phyloP scores from a whole-genome alignment of 2,888 invertebrate genomes.

The Cyclophora albipunctata region DNA sequence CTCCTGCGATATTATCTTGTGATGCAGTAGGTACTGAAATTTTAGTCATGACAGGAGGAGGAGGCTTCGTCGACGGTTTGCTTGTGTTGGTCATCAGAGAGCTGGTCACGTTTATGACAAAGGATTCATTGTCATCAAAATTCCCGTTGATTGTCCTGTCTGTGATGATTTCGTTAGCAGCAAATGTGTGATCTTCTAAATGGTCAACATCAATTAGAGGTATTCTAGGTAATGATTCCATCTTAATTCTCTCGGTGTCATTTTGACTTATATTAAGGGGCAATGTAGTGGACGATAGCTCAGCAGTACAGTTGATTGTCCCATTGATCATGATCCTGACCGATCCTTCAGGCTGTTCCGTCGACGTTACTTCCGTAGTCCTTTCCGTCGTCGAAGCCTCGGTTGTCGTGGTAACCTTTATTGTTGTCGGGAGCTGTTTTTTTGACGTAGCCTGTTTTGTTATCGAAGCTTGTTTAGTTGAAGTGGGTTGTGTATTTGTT shows the following conservation, averaged over 20 bases:
- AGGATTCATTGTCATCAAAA: conserved; percentile 69
- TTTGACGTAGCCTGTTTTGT: conserved; percentile 7
- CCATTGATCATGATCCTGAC: conserved; percentile 60
- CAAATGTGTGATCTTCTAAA: conserved; percentile 48
- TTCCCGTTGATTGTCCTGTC: conserved; percentile 43
- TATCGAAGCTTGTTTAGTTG: not conserved
- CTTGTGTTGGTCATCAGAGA: conserved; percentile 63
- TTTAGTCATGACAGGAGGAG: conserved; percentile 28
- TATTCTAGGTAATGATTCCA: conserved; percentile 39
- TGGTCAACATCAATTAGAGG: conserved; percentile 38
- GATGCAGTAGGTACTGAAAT: conserved; percentile 43
- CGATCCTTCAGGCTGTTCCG: conserved; percentile 51
- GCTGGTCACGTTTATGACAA: conserved; percentile 75
- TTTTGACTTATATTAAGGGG: conserved; percentile 42
- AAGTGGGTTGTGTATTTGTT: not conserved
- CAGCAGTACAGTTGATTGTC: conserved; percentile 64
- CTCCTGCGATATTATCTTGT: conserved; percentile 32
- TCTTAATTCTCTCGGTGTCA: conserved; percentile 35
- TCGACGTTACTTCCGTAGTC: conserved; percentile 26
- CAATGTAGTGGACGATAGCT: conserved; percentile 57
- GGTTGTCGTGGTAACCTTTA: conserved; percentile 16
- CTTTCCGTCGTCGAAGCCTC: conserved; percentile 14
- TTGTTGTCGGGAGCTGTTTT: conserved; percentile 15
- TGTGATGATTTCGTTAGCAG: conserved; percentile 59
- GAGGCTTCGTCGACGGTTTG: conserved; percentile 28